phyloP scores from a whole-genome alignment of 2,797 vertebrate genomes.

The Babyrousa celebensis region DNA sequence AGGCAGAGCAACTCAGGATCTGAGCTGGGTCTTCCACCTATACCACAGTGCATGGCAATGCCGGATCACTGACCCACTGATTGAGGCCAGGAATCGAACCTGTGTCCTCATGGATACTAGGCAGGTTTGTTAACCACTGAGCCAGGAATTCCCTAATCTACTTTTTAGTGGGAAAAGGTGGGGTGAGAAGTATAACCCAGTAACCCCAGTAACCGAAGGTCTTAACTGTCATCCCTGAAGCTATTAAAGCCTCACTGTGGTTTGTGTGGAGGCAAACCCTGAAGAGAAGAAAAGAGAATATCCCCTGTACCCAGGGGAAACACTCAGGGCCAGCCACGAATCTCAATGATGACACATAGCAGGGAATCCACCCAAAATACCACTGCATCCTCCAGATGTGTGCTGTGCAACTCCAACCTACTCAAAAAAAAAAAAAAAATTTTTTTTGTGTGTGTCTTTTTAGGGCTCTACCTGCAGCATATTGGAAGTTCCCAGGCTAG shows the following conservation, averaged over 20 bases:
- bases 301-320: conserved; percentile 8
- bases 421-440: background rate
- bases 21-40: too few species aligned
- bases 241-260: conserved; percentile 25
- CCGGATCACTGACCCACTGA: too few species aligned
- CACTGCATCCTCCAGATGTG: background rate
- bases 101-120: too few species aligned
- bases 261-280: conserved; percentile 48
- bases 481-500: too few species aligned
- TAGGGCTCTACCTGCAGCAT: too few species aligned
- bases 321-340: background rate
- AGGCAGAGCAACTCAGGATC: too few species aligned
- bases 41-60: too few species aligned
- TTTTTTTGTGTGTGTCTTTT: too few species aligned
- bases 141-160: background rate
- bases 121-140: too few species aligned
- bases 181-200: background rate
- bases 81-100: too few species aligned
- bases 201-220: background rate
- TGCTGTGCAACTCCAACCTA: background rate
- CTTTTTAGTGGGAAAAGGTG: background rate
- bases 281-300: conserved; percentile 30
- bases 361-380: conserved; percentile 64
- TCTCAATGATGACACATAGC: conserved; percentile 13
- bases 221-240: background rate